phyloP scores from a whole-genome alignment of 2,888 invertebrate genomes.

The Orthosia gracilis region DNA sequence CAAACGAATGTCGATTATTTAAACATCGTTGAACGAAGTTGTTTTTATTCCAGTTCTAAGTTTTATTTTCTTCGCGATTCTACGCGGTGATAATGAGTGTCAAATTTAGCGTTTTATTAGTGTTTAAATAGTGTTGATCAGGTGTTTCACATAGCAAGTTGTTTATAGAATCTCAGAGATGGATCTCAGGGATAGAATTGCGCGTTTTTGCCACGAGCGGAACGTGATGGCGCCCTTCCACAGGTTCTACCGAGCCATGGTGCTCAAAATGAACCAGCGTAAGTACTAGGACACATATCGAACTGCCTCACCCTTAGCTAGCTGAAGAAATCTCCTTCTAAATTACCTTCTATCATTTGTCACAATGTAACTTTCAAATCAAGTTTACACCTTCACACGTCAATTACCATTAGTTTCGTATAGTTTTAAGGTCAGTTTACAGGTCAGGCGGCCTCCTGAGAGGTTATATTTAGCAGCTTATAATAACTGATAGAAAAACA shows the following conservation, averaged over 20 bases:
- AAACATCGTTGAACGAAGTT: slow-evolving; percentile 55
- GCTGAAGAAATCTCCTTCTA: not conserved
- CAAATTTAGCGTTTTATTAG: slow-evolving; percentile 86
- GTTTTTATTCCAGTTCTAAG: slow-evolving; percentile 64
- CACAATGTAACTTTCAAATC: not conserved
- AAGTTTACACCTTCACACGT: not conserved
- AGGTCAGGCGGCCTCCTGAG: not conserved
- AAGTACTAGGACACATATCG: slow-evolving; percentile 68
- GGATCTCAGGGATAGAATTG: slow-evolving; percentile 77
- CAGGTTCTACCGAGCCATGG: slow-evolving; percentile 87
- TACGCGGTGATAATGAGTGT: slow-evolving; percentile 89
- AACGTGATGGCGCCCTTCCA: slow-evolving; percentile 87
- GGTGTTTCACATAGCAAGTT: slow-evolving; percentile 65
- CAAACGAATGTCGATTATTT: slow-evolving; percentile 49
- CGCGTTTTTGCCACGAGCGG: slow-evolving; percentile 77
- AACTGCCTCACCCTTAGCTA: not conserved
- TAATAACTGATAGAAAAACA: slow-evolving; percentile 13
- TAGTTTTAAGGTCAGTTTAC: slow-evolving; percentile 1
- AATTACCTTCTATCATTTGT: not conserved
- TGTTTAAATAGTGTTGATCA: slow-evolving; percentile 75
- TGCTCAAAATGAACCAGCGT: slow-evolving; percentile 89
- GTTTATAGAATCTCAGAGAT: slow-evolving; percentile 67
- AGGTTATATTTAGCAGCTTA: slow-evolving; percentile 22
- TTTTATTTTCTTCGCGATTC: slow-evolving; percentile 66
- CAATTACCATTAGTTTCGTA: slow-evolving; percentile 7